A percentile compares a stretch with the other conserved stretches of the same genome.
These are phyloP conservation scores for Corythoichthys haematopterus DNA, from an alignment of 2,113 vertebrate genomes.

Conservation along the genomic window DNA sequence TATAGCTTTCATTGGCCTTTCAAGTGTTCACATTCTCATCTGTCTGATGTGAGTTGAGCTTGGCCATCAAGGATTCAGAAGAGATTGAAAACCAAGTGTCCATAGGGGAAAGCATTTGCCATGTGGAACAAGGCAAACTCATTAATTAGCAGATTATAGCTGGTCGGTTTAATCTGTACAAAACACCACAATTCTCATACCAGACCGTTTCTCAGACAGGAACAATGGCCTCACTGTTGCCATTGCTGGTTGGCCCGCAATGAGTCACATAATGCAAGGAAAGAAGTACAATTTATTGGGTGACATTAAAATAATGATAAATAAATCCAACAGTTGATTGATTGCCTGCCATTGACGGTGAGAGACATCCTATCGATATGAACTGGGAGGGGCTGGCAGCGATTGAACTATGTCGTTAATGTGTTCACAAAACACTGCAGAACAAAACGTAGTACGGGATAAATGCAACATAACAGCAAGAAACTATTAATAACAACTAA, in stretches of 20 bases:
- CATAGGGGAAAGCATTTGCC: not conserved
- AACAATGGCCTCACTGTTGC: not conserved
- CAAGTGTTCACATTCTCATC: slow-evolving; percentile 1
- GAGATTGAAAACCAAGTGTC: not conserved
- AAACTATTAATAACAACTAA: not conserved
- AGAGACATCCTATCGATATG: too few species aligned
- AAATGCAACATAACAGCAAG: not conserved
- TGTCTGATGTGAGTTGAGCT: not conserved
- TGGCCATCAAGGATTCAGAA: not conserved
- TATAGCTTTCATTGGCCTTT: not conserved
- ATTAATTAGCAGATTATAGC: slow-evolving; percentile 10
- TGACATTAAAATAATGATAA: too few species aligned
- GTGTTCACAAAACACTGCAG: not conserved
- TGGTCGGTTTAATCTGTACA: slow-evolving; percentile 8
- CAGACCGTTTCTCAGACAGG: slow-evolving; percentile 2
- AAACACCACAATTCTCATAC: slow-evolving; percentile 4
- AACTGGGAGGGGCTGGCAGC: too few species aligned
- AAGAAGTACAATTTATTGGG: not conserved
- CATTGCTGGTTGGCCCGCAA: not conserved
- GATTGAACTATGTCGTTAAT: not conserved
- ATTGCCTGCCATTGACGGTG: too few species aligned
- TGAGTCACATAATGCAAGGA: not conserved
- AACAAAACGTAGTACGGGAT: not conserved
- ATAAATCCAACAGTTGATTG: too few species aligned
- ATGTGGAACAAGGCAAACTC: slow-evolving; percentile 1